Percentiles rank a stretch among this genome's conserved stretches.
Conservation (phyloP, 2,888 invertebrate species). For the Melolontha melolontha region DNA sequence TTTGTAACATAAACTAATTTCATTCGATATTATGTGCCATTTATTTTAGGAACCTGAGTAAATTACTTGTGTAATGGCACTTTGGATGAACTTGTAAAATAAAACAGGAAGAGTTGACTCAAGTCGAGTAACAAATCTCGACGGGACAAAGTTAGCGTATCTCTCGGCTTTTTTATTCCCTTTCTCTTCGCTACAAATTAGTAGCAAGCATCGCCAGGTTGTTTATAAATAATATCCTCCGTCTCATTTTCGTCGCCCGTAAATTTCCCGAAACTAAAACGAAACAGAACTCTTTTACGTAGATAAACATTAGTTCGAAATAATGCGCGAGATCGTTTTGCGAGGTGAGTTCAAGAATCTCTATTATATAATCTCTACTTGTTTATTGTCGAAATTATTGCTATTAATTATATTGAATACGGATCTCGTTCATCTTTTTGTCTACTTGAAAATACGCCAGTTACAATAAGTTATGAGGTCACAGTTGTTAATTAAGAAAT, state of each 20-base stretch:
- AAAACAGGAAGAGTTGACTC: conserved; percentile 8
- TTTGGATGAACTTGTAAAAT: conserved; percentile 8
- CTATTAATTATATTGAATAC: conserved; percentile 60
- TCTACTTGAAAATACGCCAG: conserved; percentile 52
- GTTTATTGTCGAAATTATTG: conserved; percentile 62
- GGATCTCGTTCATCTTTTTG: conserved; percentile 52
- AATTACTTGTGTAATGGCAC: conserved; percentile 10
- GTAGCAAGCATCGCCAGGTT: conserved; percentile 11
- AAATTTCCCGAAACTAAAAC: neutral
- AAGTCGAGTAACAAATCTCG: no score
- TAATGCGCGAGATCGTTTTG: no score
- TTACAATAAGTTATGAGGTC: conserved; percentile 64
- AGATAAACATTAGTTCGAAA: conserved; percentile 11
- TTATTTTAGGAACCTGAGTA: neutral
- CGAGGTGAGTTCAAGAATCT: no score
- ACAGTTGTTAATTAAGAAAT: conserved; percentile 65
- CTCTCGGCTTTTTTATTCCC: neutral
- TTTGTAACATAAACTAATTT: conserved; percentile 6
- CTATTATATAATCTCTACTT: neutral
- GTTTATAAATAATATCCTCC: conserved; percentile 8
- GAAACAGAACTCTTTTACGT: conserved; percentile 5
- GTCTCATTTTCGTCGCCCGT: neutral
- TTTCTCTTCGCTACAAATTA: conserved; percentile 2
- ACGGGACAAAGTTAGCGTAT: no score
- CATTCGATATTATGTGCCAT: conserved; percentile 1